A percentile compares a stretch with the other conserved stretches of the same genome.
phyloP scores from a whole-genome alignment of 2,113 vertebrate species.

The Edolisoma coerulescens region DNA sequence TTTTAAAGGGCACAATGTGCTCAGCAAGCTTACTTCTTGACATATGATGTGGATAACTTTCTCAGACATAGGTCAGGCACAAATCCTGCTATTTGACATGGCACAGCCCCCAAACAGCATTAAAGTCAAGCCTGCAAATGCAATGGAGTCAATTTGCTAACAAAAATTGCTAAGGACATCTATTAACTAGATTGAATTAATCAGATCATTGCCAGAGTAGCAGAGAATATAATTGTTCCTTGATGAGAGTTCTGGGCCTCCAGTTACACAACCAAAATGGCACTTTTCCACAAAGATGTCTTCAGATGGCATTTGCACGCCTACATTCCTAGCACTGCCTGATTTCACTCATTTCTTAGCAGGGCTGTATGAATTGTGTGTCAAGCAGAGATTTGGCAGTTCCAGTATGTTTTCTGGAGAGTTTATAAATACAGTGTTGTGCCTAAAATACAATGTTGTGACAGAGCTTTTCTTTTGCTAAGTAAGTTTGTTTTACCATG shows the following conservation, averaged over 20 bases:
- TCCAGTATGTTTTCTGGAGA: not conserved
- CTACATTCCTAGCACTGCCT: not conserved
- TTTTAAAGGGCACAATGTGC: not conserved
- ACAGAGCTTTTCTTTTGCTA: constrained; percentile 24
- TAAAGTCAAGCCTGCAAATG: not conserved
- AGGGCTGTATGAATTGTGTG: not conserved
- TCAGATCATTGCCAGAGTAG: not conserved
- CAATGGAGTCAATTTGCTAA: not conserved
- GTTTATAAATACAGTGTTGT: constrained; percentile 25
- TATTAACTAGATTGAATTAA: constrained; percentile 2
- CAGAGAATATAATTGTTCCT: not conserved
- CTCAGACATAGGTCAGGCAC: not conserved
- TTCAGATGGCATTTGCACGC: not conserved
- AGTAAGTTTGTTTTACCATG: constrained; percentile 14
- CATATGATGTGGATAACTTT: not conserved
- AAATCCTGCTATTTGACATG: not conserved
- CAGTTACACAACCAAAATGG: constrained; percentile 6
- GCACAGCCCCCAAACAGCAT: not conserved
- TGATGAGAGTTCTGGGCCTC: not conserved
- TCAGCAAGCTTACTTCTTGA: not conserved
- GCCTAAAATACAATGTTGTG: constrained; percentile 25
- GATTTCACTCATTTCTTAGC: not conserved
- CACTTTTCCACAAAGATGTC: not conserved
- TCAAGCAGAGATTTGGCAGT: constrained; percentile 14
- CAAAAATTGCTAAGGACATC: not conserved